A percentile compares a stretch with the other conserved stretches of the same genome.
These are phyloP conservation scores for Macrosteles quadrilineatus DNA, from an alignment of 1,140 invertebrate species.

Conservation along the genomic window DNA sequence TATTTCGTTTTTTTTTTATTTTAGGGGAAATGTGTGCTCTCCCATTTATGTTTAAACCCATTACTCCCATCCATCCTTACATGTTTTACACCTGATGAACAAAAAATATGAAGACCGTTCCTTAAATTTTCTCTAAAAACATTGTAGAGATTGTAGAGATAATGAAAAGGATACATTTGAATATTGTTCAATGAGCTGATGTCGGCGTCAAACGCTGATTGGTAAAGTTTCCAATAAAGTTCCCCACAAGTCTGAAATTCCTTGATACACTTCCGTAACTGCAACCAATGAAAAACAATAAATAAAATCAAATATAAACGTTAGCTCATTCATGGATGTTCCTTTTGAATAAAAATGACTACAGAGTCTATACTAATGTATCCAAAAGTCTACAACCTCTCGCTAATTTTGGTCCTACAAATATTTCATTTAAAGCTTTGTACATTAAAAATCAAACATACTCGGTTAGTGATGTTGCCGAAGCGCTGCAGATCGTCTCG, in stretches of 20 bases:
- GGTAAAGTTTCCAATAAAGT: slow-evolving; percentile 80
- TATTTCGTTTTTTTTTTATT: no score
- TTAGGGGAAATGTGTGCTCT: no score
- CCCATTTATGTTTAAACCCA: no score
- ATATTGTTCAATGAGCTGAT: slow-evolving; percentile 80
- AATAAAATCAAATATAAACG: slow-evolving; percentile 25
- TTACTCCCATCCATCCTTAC: no score
- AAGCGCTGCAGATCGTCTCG: slow-evolving; percentile 81
- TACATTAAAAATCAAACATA: no score
- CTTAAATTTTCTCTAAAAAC: no score
- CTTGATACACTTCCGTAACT: slow-evolving; percentile 74
- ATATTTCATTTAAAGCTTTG: no score
- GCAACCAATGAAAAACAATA: slow-evolving; percentile 44
- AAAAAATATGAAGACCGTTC: no score
- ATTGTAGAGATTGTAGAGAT: no score
- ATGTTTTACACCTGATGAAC: no score
- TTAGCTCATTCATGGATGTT: neutral
- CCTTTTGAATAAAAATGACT: neutral
- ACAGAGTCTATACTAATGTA: neutral
- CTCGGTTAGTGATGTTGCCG: slow-evolving; percentile 79
- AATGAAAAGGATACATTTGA: slow-evolving; percentile 63
- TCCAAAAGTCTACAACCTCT: no score
- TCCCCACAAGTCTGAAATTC: slow-evolving; percentile 74
- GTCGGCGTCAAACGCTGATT: slow-evolving; percentile 93
- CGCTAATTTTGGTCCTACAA: no score